phyloP scores from a whole-genome alignment of 2,888 invertebrate species.

The Lamellibrachia columna region DNA sequence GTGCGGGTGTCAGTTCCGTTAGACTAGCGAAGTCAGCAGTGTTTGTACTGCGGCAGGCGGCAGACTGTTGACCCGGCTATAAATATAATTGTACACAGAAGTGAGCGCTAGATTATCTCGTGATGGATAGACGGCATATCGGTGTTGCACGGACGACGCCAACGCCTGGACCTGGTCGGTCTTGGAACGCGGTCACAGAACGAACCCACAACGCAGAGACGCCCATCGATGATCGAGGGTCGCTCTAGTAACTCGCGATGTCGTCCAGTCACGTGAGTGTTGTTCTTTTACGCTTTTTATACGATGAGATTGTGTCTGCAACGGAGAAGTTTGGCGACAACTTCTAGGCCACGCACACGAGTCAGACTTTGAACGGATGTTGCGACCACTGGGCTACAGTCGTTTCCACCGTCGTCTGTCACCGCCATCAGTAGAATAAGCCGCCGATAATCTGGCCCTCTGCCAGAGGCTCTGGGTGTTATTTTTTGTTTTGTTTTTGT shows the following conservation, averaged over 20 bases:
- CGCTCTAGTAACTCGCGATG: not conserved
- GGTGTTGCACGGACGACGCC: not conserved
- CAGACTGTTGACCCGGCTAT: not conserved
- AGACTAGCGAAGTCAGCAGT: not conserved
- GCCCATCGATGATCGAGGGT: not conserved
- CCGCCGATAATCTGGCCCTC: not conserved
- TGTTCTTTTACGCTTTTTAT: not conserved
- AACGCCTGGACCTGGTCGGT: not conserved
- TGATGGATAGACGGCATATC: not conserved
- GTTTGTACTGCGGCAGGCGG: not conserved
- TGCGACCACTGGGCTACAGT: not conserved
- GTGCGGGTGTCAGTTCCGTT: not conserved
- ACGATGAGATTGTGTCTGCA: not conserved
- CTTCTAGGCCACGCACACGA: not conserved
- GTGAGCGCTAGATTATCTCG: not conserved
- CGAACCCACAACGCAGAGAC: not conserved
- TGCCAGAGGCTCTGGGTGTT: no score
- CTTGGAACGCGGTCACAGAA: not conserved
- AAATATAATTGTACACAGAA: constrained; percentile 8
- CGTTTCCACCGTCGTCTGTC: not conserved
- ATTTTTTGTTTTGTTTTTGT: not conserved
- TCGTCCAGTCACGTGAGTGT: not conserved
- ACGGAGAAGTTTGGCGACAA: not conserved
- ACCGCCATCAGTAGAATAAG: not conserved
- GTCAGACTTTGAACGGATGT: not conserved